Evolutionary conservation across 2,797 vertebrate species (phyloP).

Genomic region (Melanotaenia pygmaea): DNA sequence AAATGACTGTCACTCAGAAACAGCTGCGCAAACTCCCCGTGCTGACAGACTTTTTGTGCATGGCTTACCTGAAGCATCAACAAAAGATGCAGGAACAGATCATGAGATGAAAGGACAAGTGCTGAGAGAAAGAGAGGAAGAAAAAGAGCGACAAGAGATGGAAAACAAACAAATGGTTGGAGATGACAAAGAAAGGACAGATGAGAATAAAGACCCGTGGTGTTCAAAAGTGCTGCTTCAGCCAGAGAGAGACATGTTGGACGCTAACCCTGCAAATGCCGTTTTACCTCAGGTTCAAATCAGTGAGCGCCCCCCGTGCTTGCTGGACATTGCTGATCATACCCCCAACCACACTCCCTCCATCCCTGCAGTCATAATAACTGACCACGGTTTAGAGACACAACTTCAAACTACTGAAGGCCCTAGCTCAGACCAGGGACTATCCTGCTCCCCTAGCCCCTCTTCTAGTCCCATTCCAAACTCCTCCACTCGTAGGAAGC

Average conservation of each 20-base stretch:
- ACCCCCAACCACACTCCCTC: conserved; percentile 46
- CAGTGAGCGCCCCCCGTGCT: conserved; percentile 12
- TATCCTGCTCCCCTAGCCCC: conserved; percentile 72
- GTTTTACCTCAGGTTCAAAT: conserved; percentile 18
- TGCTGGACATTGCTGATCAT: conserved; percentile 19
- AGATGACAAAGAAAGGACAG: conserved; percentile 40
- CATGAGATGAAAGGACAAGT: conserved; percentile 29
- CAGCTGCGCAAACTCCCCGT: conserved; percentile 22
- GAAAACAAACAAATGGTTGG: conserved; percentile 28
- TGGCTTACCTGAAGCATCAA: conserved; percentile 36
- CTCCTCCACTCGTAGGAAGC: conserved; percentile 84
- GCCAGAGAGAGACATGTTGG: conserved; percentile 16
- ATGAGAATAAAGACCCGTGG: neutral
- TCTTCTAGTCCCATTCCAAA: conserved; percentile 57
- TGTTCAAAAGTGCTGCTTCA: conserved; percentile 29
- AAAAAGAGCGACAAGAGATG: conserved; percentile 15
- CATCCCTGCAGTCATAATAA: conserved; percentile 93
- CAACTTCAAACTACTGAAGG: conserved; percentile 50
- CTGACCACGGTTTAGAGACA: conserved; percentile 89
- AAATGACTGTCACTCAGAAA: conserved; percentile 54
- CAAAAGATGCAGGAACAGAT: conserved; percentile 15
- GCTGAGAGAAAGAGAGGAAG: conserved; percentile 26
- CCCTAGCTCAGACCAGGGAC: conserved; percentile 50
- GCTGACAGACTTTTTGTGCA: conserved; percentile 30
- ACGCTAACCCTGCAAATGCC: conserved; percentile 17